These are phyloP conservation scores for Thaleichthys pacificus DNA, from an alignment of 2,797 vertebrate species.

Conservation along the genomic window DNA sequence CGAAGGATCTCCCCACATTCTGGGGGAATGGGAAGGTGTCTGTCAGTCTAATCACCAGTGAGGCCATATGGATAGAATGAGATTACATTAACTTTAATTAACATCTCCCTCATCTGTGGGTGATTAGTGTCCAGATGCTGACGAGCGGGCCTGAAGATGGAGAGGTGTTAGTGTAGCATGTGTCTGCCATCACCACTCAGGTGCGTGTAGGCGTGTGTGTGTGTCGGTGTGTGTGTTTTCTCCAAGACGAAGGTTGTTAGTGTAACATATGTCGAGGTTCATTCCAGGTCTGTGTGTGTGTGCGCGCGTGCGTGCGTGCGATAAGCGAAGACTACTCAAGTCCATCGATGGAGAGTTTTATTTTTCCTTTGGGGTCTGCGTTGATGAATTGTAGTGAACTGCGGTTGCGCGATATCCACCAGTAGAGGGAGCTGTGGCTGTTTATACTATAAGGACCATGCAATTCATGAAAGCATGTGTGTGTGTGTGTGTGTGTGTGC, in stretches of 20 bases:
- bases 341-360: conserved; percentile 17
- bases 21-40: conserved; percentile 47
- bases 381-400: background rate
- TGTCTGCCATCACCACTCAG: conserved; percentile 14
- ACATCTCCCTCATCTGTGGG: conserved; percentile 58
- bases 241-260: background rate
- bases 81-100: conserved; percentile 70
- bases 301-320: background rate
- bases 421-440: conserved; percentile 68
- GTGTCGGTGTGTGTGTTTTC: conserved; percentile 1
- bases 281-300: background rate
- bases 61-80: conserved; percentile 60
- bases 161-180: conserved; percentile 34
- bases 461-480: conserved; percentile 8
- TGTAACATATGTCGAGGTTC: background rate
- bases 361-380: conserved; percentile 7
- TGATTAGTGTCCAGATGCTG: conserved; percentile 69
- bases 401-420: conserved; percentile 29
- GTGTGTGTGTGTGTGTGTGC: conserved; percentile 21
- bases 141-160: conserved; percentile 39
- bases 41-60: conserved; percentile 48
- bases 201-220: conserved; percentile 23
- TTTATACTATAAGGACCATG: conserved; percentile 31
- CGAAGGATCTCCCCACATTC: conserved; percentile 29
- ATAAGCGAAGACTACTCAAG: background rate